Evolutionary conservation across 2,888 invertebrate species (phyloP).

Genomic region (Calephelis perditalis): DNA sequence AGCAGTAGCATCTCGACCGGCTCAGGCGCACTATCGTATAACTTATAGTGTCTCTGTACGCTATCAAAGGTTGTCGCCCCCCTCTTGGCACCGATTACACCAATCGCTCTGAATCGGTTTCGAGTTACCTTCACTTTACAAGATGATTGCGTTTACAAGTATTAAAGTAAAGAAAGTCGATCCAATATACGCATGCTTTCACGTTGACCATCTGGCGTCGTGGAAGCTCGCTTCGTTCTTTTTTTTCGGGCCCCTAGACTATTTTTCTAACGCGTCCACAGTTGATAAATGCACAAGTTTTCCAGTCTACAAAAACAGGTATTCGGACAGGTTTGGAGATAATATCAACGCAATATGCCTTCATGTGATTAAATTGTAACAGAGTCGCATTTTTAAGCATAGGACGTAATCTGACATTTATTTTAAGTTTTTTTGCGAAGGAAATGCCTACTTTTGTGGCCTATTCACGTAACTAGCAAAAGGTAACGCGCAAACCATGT

Average conservation of each 20-base stretch:
- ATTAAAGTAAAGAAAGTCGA: conserved; percentile 9
- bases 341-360: background rate
- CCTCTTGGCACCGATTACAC: conserved; percentile 56
- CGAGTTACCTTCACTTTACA: conserved; percentile 32
- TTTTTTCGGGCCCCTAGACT: conserved; percentile 3
- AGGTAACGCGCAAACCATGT: too few species aligned
- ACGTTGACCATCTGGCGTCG: conserved; percentile 5
- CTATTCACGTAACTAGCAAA: too few species aligned
- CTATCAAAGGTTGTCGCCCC: conserved; percentile 71
- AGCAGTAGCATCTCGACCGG: conserved; percentile 44
- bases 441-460: background rate
- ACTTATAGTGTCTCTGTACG: conserved; percentile 33
- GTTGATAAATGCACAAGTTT: background rate
- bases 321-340: conserved; percentile 9
- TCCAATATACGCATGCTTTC: conserved; percentile 13
- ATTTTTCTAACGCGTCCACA: conserved; percentile 10
- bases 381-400: conserved; percentile 1
- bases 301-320: conserved; percentile 7
- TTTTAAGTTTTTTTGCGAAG: too few species aligned
- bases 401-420: background rate
- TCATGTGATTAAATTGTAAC: background rate
- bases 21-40: conserved; percentile 40
- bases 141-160: conserved; percentile 17
- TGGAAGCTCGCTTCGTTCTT: background rate
- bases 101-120: conserved; percentile 33